Evolutionary conservation across 2,888 invertebrate species (phyloP).

Genomic region (Theretra japonica): DNA sequence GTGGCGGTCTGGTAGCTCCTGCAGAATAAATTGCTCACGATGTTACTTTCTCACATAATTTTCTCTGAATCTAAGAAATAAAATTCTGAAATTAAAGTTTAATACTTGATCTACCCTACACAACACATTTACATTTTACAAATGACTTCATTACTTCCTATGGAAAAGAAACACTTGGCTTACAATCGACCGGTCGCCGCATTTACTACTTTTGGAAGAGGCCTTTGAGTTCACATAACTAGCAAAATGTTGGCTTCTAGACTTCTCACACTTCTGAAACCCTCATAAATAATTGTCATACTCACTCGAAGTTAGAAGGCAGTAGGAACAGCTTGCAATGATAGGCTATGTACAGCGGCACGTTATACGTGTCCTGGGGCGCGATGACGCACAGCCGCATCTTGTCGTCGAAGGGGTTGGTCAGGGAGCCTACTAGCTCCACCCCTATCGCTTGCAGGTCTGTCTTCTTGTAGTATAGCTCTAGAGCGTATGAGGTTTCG

Average conservation of each 20-base stretch:
- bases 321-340: constrained; percentile 90
- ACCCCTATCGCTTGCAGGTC: constrained; percentile 87
- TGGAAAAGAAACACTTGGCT: too few species aligned
- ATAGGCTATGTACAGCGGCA: constrained; percentile 92
- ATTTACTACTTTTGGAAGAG: too few species aligned
- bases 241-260: too few species aligned
- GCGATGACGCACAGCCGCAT: constrained; percentile 89
- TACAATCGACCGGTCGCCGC: too few species aligned
- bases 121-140: too few species aligned
- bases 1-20: constrained; percentile 89
- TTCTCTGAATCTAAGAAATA: too few species aligned
- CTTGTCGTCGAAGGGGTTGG: constrained; percentile 91
- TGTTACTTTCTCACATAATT: too few species aligned
- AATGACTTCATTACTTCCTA: too few species aligned
- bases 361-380: constrained; percentile 89
- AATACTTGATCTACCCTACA: too few species aligned
- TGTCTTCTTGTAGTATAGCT: constrained; percentile 89
- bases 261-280: neutral
- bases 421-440: constrained; percentile 86
- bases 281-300: constrained; percentile 37
- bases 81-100: too few species aligned
- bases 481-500: constrained; percentile 90
- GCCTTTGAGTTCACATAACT: too few species aligned
- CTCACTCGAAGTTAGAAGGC: constrained; percentile 90
- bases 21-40: neutral